Base-by-base conservation (phyloP, 1,140 invertebrate genomes). In the Tachypleus tridentatus region DNA sequence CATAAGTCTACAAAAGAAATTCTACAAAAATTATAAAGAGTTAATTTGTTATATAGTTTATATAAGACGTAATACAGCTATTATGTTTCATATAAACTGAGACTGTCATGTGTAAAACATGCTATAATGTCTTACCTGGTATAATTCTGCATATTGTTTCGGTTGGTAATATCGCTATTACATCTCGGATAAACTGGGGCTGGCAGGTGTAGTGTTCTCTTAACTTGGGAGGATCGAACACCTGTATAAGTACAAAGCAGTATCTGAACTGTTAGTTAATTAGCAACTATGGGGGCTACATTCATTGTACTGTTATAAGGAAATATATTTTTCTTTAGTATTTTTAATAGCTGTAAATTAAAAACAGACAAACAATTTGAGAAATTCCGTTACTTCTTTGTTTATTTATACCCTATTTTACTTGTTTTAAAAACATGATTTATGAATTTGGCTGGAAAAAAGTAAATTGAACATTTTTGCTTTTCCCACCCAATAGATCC, bases 161-260 rank as follows among this genome's bases (percentile, higher is more conserved):
- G 50, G 60, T 63, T 58, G 67, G 67, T 8, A 68, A 5, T 4
- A 64, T 63, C 6, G 64, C 62, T 4, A 68, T 65, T 5, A 68
- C 64, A 52, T 68, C 67, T 53, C 61, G 57, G 54, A 68, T 58
- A 57, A 68, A 68, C 29, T 57, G n/a, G 3, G 57, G 51, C 57
- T 68, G 67, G 9, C 64, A 60, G 49, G 63, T 52, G 54, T 65
- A 68, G 47, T 68, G 50, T 53, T 68, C 57, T 10, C 67, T 50
- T 8, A 68, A 63, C 58, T 65, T 65, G 3, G 7, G 48, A 5
- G 61, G 58, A 29, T 68, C 64, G 29, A 63, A 68, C 4, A 68
- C 64, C 67, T 68, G 29, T 29, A 29, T 29, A 29, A 29, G 29
- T 29, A 29, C 29, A 29, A 29, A 2, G 29, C 29, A 29, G 0